Evolutionary conservation across 2,888 invertebrate species (phyloP), one percentile per base, ranked within the genome.

Genomic region (Alviniconcha strummeri): DNA sequence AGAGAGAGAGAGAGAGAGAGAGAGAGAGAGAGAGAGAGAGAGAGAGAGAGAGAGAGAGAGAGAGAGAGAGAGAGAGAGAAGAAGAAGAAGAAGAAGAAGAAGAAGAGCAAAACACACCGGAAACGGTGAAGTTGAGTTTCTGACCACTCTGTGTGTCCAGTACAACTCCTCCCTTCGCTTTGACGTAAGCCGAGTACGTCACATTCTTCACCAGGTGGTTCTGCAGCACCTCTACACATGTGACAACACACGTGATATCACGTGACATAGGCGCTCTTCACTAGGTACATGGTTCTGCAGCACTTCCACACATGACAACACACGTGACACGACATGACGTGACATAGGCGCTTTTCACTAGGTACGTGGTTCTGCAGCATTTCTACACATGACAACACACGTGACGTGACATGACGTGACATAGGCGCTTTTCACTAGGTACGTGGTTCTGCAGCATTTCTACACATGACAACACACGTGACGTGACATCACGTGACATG

Each of bases 11-110:
- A 60, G 60, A 60, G 60, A 60, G 60, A 60, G 60, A 60, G 60
- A 60, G 60, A 60, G 60, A 60, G 60, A 60, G 60, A 60, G 60
- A 55, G 69, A 69, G 75, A 81, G 72, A 75, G 69, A 80, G 60
- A 60, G 69, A 67, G 60, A 52, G 52, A 80, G 52, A 71, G 80
- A 71, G 55, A 75, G 52, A 60, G 36, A 60, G 52, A 71, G 55
- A 55, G 80, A 71, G n/a, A 71, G 71, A 55, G 52, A 71, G 55
- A 71, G 52, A 55, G 80, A 55, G 55, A 55, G 80, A 71, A 55
- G 4, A 19, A 71, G 67, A 71, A 64, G 64, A 64, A 76, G 11
- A 60, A 11, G 11, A 11, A 60, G 60, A 60, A 11, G 11, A 13
- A 60, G 60, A 60, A 13, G 60, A 54, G 75, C n/a, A 36, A n/a